Evolutionary conservation across 2,888 invertebrate species (phyloP), one percentile per base, ranked within the genome.

Genomic region (Anarsia innoxiella): DNA sequence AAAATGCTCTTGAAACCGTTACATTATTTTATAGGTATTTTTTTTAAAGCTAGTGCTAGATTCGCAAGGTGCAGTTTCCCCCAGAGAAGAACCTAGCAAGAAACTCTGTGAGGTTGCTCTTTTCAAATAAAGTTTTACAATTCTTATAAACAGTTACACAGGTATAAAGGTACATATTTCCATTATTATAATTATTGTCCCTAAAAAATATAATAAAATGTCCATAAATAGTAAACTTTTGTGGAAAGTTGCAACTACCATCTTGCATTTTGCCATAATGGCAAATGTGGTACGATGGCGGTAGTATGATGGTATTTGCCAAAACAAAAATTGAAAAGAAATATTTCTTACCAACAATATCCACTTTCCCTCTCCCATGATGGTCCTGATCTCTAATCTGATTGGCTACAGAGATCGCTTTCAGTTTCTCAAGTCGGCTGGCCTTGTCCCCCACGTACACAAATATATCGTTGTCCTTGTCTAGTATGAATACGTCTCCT

Each of bases 401-500:
- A 64, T 93, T 93, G 29, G 95, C 96, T 0, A 93, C 93, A 28
- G 90, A 90, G 50, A 92, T 92, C 3, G 95, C 95, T 80, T 95
- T 96, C 40, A 95, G 78, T 42, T 91, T 86, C 78, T 97, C 96
- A 39, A 92, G 88, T 37, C 91, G 87, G 70, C 92, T 93, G 25
- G 93, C 90, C 42, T 91, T 90, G 8, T 86, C 80, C 0, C 96
- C 96, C 26, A 93, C 91, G 79, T 93, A 97, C 3, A 96, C 89
- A 61, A 89, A 93, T 44, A 97, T 92, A 41, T 91, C 88, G 43
- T 85, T 88, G 32, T 92, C 93, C 31, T 89, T 87, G 66, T 96
- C 96, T 61, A 97, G 73, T 49, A 97, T 93, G 77, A 96, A 97
- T 64, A 95, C 95, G 72, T 97, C 96, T 0, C 96, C 96, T 62